phyloP scores from a whole-genome alignment of 2,888 invertebrate genomes.

The Neelides folsomi region DNA sequence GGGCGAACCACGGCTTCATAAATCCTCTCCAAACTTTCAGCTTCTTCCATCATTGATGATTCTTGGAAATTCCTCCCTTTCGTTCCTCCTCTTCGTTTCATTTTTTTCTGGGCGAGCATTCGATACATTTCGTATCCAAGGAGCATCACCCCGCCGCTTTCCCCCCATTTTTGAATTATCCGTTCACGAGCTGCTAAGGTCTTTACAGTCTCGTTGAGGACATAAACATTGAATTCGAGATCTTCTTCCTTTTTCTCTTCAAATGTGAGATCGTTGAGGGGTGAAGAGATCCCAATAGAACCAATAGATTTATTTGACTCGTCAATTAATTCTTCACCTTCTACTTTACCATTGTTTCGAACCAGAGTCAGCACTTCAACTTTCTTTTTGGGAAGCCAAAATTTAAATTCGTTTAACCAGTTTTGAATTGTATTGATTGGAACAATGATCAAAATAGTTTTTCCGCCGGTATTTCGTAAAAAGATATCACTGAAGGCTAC shows the following conservation, averaged over 20 bases:
- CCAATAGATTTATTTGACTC: no score
- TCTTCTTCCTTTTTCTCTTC: constrained; percentile 7
- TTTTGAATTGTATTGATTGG: constrained; percentile 98
- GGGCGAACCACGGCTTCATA: constrained; percentile 73
- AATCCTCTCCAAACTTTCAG: constrained; percentile 51
- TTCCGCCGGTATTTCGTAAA: constrained; percentile 72
- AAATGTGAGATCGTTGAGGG: no score
- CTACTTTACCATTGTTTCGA: not conserved
- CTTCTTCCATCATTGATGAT: constrained; percentile 38
- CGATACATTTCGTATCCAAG: constrained; percentile 96
- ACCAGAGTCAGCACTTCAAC: not conserved
- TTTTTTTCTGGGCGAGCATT: constrained; percentile 65
- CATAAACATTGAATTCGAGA: constrained; percentile 61
- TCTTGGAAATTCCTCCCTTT: constrained; percentile 43
- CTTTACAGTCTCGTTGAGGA: constrained; percentile 88
- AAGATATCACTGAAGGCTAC: constrained; percentile 94
- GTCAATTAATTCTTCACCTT: constrained; percentile 1
- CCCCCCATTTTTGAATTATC: constrained; percentile 67
- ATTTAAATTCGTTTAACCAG: constrained; percentile 93
- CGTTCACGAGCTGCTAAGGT: constrained; percentile 73
- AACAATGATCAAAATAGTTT: constrained; percentile 87
- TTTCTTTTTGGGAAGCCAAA: constrained; percentile 65
- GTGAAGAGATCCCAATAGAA: no score
- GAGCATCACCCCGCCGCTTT: constrained; percentile 78
- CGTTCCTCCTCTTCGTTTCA: constrained; percentile 57